These are phyloP conservation scores for Meloidogyne exigua DNA, from an alignment of 1,140 invertebrate species.

Conservation along the genomic window DNA sequence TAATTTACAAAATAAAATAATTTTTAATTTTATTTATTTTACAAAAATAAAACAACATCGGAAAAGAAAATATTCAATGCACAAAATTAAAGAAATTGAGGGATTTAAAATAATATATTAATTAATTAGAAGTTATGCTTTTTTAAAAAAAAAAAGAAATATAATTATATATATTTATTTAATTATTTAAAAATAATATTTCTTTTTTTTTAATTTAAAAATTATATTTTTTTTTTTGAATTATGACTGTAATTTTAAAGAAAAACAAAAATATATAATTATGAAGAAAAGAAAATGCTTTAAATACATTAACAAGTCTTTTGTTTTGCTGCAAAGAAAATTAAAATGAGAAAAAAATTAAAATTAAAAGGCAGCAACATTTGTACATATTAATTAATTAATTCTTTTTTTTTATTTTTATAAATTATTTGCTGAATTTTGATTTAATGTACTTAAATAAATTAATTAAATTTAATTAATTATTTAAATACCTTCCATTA, in stretches of 20 bases:
- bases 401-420: constrained; percentile 20
- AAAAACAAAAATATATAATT: too few relatives aligned
- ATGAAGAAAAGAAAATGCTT: too few relatives aligned
- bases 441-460: constrained; percentile 32
- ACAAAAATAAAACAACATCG: background rate
- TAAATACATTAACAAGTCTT: too few relatives aligned
- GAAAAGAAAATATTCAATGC: background rate
- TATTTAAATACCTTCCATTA: constrained; percentile 3
- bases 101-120: background rate
- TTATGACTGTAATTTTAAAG: too few relatives aligned
- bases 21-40: background rate
- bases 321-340: background rate
- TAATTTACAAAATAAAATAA: background rate
- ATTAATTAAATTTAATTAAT: background rate
- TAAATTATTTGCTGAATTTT: constrained; percentile 41
- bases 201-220: too few relatives aligned
- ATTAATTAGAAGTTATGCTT: background rate
- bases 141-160: too few relatives aligned
- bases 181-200: too few relatives aligned
- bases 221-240: too few relatives aligned
- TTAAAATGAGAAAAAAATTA: background rate
- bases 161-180: too few relatives aligned
- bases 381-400: background rate
- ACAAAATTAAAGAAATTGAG: constrained; percentile 3
- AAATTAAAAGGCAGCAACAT: background rate